These are phyloP conservation scores for Notothenia rossii DNA, from an alignment of 2,113 vertebrate species.

Conservation along the genomic window DNA sequence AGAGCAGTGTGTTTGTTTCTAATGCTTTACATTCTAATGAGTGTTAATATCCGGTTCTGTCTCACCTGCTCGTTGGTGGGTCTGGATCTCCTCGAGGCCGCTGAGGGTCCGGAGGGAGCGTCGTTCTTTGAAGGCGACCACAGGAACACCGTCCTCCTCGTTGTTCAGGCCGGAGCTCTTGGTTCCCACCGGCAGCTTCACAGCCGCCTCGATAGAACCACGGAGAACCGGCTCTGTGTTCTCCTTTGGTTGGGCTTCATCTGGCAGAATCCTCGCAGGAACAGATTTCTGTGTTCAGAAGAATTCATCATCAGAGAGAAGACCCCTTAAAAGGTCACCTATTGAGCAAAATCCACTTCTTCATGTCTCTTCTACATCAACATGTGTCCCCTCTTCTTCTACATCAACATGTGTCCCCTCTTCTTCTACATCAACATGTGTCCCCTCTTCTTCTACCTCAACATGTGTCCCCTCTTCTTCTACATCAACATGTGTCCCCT, in stretches of 20 bases:
- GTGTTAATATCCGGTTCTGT: not conserved
- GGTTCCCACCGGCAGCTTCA: conserved; percentile 60
- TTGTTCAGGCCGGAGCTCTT: conserved; percentile 58
- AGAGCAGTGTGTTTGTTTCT: no score
- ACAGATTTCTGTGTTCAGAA: conserved; percentile 61
- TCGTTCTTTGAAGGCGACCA: conserved; percentile 85
- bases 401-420: no score
- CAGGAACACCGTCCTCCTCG: conserved; percentile 77
- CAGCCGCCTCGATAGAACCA: conserved; percentile 55
- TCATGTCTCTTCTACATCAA: no score
- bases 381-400: no score
- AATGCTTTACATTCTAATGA: no score
- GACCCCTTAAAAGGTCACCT: no score
- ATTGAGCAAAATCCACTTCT: no score
- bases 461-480: no score
- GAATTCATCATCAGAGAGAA: no score
- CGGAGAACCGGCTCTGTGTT: conserved; percentile 71
- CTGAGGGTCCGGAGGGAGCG: conserved; percentile 78
- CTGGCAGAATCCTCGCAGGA: conserved; percentile 37
- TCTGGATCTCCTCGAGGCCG: conserved; percentile 83
- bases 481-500: no score
- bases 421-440: no score
- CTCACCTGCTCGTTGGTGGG: conserved; percentile 83
- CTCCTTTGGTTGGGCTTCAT: conserved; percentile 73
- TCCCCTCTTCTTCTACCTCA: no score